Conservation (phyloP, 2,797 vertebrate species). For the Acrocephalus scirpaceus region DNA sequence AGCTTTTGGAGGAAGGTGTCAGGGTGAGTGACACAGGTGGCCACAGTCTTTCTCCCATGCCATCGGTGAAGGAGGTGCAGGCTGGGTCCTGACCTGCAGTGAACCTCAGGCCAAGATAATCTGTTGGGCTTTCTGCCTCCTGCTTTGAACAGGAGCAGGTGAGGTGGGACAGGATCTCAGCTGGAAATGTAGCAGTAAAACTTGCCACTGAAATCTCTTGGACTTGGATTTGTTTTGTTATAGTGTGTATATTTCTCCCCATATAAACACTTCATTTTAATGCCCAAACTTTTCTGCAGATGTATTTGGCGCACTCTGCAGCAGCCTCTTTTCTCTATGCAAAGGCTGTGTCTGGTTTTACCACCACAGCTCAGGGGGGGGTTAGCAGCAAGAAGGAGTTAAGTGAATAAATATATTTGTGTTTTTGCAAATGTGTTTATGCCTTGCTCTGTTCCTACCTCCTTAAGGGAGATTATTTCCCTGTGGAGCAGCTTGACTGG, state of each 20-base stretch:
- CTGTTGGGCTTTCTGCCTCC: background rate
- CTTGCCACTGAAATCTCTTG: background rate
- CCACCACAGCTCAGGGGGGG: background rate
- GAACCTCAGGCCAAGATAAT: too few species aligned
- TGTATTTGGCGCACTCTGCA: background rate
- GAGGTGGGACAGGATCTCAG: background rate
- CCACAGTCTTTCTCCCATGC: background rate
- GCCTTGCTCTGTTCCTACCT: background rate
- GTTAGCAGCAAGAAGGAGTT: rapidly evolving
- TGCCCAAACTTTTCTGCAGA: background rate
- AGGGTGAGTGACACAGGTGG: background rate
- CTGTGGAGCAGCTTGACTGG: background rate
- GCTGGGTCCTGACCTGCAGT: background rate
- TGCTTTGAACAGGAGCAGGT: background rate
- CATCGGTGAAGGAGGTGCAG: rapidly evolving
- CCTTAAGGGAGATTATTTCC: background rate
- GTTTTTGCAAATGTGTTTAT: background rate
- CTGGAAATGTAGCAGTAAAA: background rate
- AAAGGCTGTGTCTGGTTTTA: background rate
- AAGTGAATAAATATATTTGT: background rate
- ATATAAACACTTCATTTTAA: background rate
- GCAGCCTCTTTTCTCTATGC: background rate
- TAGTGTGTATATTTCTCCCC: background rate
- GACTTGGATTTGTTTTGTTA: background rate
- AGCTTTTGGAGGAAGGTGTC: background rate